Percentiles rank a stretch among this genome's conserved stretches.
Conservation (phyloP, 2,113 vertebrate species). For the Tamias sibiricus region DNA sequence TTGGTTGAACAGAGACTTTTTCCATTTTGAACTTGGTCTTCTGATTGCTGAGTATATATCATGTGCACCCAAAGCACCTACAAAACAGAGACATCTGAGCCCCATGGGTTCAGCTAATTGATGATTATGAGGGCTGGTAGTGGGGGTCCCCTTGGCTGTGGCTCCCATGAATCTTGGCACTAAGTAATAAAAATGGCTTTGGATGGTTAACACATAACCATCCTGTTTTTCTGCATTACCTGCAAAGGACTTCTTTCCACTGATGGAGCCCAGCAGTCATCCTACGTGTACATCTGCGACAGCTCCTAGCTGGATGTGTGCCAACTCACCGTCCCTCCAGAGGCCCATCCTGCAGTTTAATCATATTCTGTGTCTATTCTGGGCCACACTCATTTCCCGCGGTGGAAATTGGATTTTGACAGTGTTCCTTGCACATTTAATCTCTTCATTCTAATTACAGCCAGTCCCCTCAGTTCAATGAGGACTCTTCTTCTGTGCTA, state of each 20-base stretch:
- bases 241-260: not conserved
- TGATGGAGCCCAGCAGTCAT: fast-evolving
- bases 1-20: not conserved
- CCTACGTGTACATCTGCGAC: not conserved
- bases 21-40: not conserved
- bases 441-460: constrained; percentile 48
- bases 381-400: not conserved
- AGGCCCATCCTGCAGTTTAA: not conserved
- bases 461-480: not conserved
- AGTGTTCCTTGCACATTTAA: constrained; percentile 29
- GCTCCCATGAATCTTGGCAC: not conserved
- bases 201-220: not conserved
- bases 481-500: not conserved
- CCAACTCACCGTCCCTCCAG: not conserved
- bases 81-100: not conserved
- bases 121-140: not conserved
- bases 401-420: constrained; percentile 51
- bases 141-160: not conserved
- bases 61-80: not conserved
- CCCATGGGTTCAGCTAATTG: not conserved
- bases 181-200: not conserved
- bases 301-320: not conserved
- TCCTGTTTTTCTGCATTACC: not conserved
- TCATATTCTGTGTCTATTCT: constrained; percentile 13
- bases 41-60: not conserved